Base-by-base conservation (phyloP, 30 jellyfish, hydroid and myxozoan genomes). In the Turritopsis rubra region DNA sequence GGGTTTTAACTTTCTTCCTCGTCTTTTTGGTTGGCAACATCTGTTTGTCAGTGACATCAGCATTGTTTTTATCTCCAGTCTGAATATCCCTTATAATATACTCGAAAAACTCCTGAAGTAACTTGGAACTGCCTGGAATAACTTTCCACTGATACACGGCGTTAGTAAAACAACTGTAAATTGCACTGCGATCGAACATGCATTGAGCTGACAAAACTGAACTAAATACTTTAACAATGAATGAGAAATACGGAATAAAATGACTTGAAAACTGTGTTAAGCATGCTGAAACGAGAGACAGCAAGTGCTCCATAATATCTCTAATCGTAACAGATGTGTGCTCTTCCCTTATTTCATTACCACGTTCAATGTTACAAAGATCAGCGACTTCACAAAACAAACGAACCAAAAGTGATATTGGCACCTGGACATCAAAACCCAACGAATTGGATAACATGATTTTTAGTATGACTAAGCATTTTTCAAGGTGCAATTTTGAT, bases 231-330 rank as follows among this genome's bases (percentile, higher is more conserved):
- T 77, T 77, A 16, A 27, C 18, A 77, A 77, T 25, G 53, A 77
- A 60, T 29, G 72, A 52, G 71, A 28, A 29, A 77, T 77, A 77
- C 5, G 85, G 85, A 0, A 77, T 19, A 5, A 77, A 60, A n/a
- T 19, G 25, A 29, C 73, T 24, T 4, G 85, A 52, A 18, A 77
- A 52, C 18, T 77, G 85, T 20, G 30, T 21, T 77, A 77, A 16
- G n/a, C 73, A 77, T 25, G 19, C 28, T 25, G 29, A 16, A 18
- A 77, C 18, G 72, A 60, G n/a, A 19, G 66, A 29, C 28, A 22
- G 72, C 20, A 77, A 30, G 41, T 24, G 71, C 8, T 29, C 53
- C 19, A 77, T 26, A 24, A 77, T 28, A 26, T 24, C 29, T 0
- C 71, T 26, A 77, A 77, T 24, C 71, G 28, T 60, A 28, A 26